Percentiles rank a stretch among this genome's conserved stretches.
Evolutionary conservation across 2,113 vertebrate species (phyloP).

Genomic region (Ceyx margarethae): DNA sequence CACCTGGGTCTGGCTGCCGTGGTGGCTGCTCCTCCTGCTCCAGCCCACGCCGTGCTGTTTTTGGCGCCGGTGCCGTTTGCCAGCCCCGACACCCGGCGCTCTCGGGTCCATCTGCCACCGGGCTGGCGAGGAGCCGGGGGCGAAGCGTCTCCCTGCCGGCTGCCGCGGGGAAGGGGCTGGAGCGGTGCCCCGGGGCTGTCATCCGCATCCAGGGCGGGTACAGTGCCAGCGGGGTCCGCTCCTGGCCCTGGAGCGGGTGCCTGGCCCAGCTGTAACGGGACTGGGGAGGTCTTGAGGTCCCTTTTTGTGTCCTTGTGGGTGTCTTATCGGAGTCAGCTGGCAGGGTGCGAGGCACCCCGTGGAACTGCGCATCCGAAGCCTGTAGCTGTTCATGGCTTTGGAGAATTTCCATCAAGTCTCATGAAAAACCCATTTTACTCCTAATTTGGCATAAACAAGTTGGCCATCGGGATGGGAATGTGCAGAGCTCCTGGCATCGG

Average conservation of each 20-base stretch:
- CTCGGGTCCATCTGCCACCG: not conserved
- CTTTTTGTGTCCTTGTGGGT: not conserved
- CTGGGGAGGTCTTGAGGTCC: not conserved
- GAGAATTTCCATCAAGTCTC: constrained; percentile 26
- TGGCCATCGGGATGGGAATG: not conserved
- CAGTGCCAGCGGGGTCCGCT: not conserved
- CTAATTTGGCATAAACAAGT: constrained; percentile 37
- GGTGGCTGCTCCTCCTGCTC: not conserved
- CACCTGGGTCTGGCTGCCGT: not conserved
- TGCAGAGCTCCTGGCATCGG: not conserved
- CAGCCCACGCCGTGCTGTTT: not conserved
- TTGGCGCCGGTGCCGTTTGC: not conserved
- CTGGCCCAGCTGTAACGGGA: not conserved
- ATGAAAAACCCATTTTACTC: constrained; percentile 33
- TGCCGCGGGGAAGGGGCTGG: not conserved
- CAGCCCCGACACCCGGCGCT: not conserved
- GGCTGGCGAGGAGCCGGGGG: not conserved
- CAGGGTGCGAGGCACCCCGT: not conserved
- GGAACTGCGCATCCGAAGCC: not conserved
- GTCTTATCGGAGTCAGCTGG: not conserved
- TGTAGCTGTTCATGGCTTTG: not conserved
- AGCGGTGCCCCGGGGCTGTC: not conserved
- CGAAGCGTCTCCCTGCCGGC: not conserved
- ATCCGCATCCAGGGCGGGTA: not conserved
- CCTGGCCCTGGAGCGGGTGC: accelerated